Evolutionary conservation across 2,113 vertebrate genomes (phyloP), one percentile per base, ranked within the genome.

Genomic region (Anguilla rostrata): DNA sequence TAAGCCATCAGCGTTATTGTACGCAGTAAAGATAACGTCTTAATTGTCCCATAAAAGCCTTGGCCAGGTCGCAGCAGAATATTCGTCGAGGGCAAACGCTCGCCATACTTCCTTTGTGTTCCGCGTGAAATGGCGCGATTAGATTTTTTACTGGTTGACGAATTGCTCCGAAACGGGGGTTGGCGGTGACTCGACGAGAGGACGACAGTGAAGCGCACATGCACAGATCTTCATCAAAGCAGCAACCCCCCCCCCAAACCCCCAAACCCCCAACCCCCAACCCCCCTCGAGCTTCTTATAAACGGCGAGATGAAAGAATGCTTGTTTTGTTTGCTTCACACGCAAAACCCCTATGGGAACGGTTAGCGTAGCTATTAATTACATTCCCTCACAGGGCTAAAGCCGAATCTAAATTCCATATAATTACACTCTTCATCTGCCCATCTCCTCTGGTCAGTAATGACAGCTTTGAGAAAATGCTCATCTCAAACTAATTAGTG

Each of bases 401-500:
- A 60, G 82, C 82, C n/a, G 53, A 63, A 83, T 83, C 15, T 83
- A 60, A 83, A 83, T 63, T 83, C 82, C 34, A 46, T 83, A 29
- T 83, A 84, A 84, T 66, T 71, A 84, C 40, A 14, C 60, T 75
- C 22, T 84, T 66, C 11, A 84, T 84, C 63, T 83, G 43, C 43
- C 53, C 60, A 84, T 84, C 63, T 84, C 34, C 56, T 57, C 83
- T 84, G 83, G 83, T 71, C 82, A 83, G 57, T 83, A 83, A 60
- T 83, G 57, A 83, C 18, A 83, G 83, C 57, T 84, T 75, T 75
- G 53, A 84, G 39, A 57, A 75, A 84, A 60, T 29, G 57, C 83
- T 84, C 83, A 84, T 84, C 83, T 84, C 57, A 84, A 75, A 43
- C 57, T 84, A 84, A 84, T 40, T 84, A 84, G 39, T 84, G 34